Evolutionary conservation across 2,888 invertebrate genomes (phyloP).

Genomic region (Spodoptera exigua): DNA sequence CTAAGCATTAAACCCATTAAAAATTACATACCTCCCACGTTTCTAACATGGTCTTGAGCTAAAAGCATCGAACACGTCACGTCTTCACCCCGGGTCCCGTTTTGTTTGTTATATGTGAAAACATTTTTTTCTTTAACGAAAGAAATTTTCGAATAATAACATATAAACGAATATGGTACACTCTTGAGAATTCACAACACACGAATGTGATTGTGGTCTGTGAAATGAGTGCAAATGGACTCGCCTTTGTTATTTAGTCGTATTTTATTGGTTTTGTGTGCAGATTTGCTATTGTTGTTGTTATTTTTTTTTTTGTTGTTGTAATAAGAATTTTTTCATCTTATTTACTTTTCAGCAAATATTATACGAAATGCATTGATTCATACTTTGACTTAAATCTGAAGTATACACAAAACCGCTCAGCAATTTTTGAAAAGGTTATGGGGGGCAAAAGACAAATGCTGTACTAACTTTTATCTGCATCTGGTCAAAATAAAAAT

Average conservation of each 20-base stretch:
- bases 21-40: slow-evolving; percentile 38
- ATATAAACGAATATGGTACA: slow-evolving; percentile 20
- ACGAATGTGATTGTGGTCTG: slow-evolving; percentile 26
- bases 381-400: too few relatives aligned
- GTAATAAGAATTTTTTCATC: too few relatives aligned
- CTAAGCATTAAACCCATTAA: slow-evolving; percentile 45
- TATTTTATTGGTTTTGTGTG: too few relatives aligned
- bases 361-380: too few relatives aligned
- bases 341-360: too few relatives aligned
- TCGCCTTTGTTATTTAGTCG: not conserved
- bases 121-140: slow-evolving; percentile 34
- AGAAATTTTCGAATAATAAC: slow-evolving; percentile 23
- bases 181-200: slow-evolving; percentile 26
- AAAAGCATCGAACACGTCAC: slow-evolving; percentile 47
- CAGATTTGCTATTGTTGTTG: too few relatives aligned
- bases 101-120: slow-evolving; percentile 32
- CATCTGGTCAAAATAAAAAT: too few relatives aligned
- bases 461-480: too few relatives aligned
- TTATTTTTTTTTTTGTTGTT: too few relatives aligned
- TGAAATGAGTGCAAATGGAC: slow-evolving; percentile 29
- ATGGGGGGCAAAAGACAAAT: too few relatives aligned
- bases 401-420: too few relatives aligned
- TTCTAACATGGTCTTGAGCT: slow-evolving; percentile 38
- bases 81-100: slow-evolving; percentile 25
- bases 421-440: too few relatives aligned